Evolutionary conservation across 2,888 invertebrate species (phyloP), one percentile per base, ranked within the genome.

Genomic region (Latheticus oryzae): DNA sequence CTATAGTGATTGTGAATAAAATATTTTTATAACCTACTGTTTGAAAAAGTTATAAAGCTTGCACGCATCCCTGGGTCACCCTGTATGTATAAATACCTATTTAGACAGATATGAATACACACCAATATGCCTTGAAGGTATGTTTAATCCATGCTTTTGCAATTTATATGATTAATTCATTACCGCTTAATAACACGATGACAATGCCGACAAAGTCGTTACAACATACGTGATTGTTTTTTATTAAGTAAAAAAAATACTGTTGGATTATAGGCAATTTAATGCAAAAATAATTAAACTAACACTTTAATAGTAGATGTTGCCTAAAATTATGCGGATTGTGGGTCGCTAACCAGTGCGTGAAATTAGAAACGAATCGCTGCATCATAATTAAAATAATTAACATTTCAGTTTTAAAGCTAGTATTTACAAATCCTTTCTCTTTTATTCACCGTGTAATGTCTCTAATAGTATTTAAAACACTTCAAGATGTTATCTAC

Each of bases 311-410:
- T 47, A 35, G 47, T 9, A 47, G 33, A 47, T 35, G 33, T 33
- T 35, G 33, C 47, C 47, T 47, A 35, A 47, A 47, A 33, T 42
- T 47, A 47, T 35, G 47, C 47, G 47, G 24, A 47, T 47, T 50
- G 50, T 17, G 12, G 26, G 37, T 38, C 38, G 33, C 5, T 23
- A 52, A 52, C 8, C 52, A 52, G 52, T 42, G 52, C 52, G 30
- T 52, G 52, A 52, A 52, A 42, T 42, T 42, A 32, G 23, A 52
- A 42, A 37, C 52, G 47, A 47, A 30, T 42, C 24, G 13, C 42
- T 15, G 42, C 21, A 28, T 52, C 33, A 33, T 33, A 52, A 42
- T 40, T 52, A 40, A 50, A 52, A 33, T 52, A 52, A 52, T 52
- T 52, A 52, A 42, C 52, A 42, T 52, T 52, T 40, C 26, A 26